A percentile compares a stretch with the other conserved stretches of the same genome.
Evolutionary conservation across 2,797 vertebrate species (phyloP).

Genomic region (Anguilla marmorata): DNA sequence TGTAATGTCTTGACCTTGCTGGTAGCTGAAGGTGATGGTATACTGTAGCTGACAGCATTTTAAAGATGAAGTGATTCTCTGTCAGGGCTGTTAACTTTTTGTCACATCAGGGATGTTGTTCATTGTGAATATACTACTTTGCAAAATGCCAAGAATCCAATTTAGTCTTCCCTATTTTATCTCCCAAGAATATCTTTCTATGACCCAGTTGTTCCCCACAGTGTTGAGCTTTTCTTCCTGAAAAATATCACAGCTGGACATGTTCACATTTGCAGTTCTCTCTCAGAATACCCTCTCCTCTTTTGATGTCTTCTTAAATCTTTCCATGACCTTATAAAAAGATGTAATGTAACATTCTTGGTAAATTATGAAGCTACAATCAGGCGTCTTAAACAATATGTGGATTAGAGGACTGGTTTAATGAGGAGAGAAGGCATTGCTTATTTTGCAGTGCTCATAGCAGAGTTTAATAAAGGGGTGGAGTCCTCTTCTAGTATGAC

Average conservation of each 20-base stretch:
- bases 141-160: not conserved
- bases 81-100: conserved; percentile 13
- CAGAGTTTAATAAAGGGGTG: not conserved
- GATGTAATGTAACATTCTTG: not conserved
- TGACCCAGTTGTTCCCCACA: not conserved
- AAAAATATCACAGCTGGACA: not conserved
- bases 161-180: not conserved
- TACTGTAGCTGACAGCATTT: not conserved
- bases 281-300: not conserved
- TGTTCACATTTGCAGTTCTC: not conserved
- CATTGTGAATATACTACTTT: conserved; percentile 3
- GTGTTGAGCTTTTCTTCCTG: not conserved
- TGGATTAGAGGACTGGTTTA: not conserved
- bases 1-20: conserved; percentile 5
- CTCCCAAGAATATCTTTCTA: conserved; percentile 14
- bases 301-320: conserved; percentile 5
- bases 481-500: conserved; percentile 4
- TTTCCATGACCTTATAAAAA: conserved; percentile 5
- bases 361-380: not conserved
- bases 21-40: not conserved
- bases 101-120: conserved; percentile 10
- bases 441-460: not conserved
- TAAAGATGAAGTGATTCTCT: not conserved
- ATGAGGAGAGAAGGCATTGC: not conserved
- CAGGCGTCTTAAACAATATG: not conserved